Evolutionary conservation across 2,113 vertebrate genomes (phyloP).

Genomic region (Ibidorhyncha struthersii): DNA sequence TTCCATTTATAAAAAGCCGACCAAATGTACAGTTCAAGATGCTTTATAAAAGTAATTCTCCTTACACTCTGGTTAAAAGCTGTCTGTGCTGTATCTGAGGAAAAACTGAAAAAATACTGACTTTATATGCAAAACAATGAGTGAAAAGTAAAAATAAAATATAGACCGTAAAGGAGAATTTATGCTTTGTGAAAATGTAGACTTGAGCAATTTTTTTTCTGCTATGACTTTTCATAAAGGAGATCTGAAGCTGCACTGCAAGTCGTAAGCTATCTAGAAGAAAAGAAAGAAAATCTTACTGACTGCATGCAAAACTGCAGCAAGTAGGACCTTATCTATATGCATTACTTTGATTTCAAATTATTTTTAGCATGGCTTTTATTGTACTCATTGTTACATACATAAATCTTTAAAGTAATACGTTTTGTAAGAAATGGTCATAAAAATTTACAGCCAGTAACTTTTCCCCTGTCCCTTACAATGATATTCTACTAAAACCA

Average conservation of each 20-base stretch:
- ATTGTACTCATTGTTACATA: constrained; percentile 84
- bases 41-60: not conserved
- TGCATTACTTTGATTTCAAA: constrained; percentile 85
- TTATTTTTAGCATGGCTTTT: constrained; percentile 85
- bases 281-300: not conserved
- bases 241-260: constrained; percentile 7
- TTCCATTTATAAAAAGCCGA: constrained; percentile 19
- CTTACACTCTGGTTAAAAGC: not conserved
- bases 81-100: not conserved
- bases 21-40: not conserved
- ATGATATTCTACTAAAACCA: constrained; percentile 91
- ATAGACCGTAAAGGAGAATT: not conserved
- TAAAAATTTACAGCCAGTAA: constrained; percentile 92
- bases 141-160: constrained; percentile 39
- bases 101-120: not conserved
- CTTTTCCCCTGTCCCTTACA: constrained; percentile 90
- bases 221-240: constrained; percentile 29
- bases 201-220: not conserved
- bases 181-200: constrained; percentile 17
- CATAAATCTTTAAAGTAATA: constrained; percentile 89
- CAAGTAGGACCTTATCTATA: constrained; percentile 74
- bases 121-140: constrained; percentile 26
- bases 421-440: constrained; percentile 87
- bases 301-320: constrained; percentile 25
- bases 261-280: not conserved